Base-by-base conservation (phyloP, 2,797 vertebrate genomes). In the Falco peregrinus region DNA sequence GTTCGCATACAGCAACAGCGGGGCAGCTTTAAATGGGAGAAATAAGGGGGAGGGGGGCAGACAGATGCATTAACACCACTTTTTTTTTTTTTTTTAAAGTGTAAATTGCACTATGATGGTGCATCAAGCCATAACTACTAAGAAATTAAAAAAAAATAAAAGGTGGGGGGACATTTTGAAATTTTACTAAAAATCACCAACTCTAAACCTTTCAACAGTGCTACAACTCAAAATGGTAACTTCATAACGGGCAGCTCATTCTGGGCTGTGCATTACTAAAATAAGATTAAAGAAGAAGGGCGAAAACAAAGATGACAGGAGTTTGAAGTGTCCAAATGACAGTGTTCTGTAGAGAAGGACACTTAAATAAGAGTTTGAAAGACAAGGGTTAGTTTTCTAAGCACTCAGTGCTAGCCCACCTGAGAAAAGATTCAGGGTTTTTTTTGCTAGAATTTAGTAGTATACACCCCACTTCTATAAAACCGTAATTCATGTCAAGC, bases 1-100 rank as follows among this genome's bases (percentile, higher is more conserved):
- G 98, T 99, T 99, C 4, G 99, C 99, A 11, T 99, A 99, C 81
- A 99, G 98, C 96, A 99, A 97, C 97, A 99, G 98, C 11, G 99
- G 99, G 91, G 98, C 98, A 41, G 98, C 99, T 99, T 96, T 5
- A 43, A 13, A 31, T 5, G 6, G 47, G 68, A 76, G 64, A 92
- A 19, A 94, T 2, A 71, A 84, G 47, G 77, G 80, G 54, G 5
- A 7, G 37, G 59, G 64, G 24, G n/a, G 89, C 33, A 93, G 51
- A 57, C 21, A 89, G 16, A 10, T 1, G 21, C 1, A 29, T 96
- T 94, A 96, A 29, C 17, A 15, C 21, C 63, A 16, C 17, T 45
- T 45, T 45, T 45, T 45, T 18, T 45, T 45, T 43, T 43, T 43
- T 17, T 43, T 43, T 43, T 43, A 17, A 54, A 24, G 16, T 19